Percentiles rank a stretch among this genome's conserved stretches.
phyloP scores from a whole-genome alignment of 2,797 vertebrate genomes.

The Toxotes lorentzi region DNA sequence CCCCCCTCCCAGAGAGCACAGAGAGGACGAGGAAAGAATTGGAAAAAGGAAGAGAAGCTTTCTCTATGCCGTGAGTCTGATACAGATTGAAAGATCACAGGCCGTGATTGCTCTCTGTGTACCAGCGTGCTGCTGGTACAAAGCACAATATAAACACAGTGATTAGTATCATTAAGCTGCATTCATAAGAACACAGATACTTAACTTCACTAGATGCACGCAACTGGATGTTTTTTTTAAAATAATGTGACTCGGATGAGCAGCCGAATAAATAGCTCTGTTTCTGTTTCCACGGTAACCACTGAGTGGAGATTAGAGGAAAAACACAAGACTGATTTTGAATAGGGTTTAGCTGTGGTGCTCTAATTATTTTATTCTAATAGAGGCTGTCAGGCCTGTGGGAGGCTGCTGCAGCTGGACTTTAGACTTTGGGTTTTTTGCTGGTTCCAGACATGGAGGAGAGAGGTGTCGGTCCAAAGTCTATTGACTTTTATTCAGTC shows the following conservation, averaged over 20 bases:
- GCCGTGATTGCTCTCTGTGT: too few species aligned
- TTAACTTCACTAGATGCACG: slow-evolving; percentile 5
- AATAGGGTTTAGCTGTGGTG: not conserved
- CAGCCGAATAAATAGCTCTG: slow-evolving; percentile 29
- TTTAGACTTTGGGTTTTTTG: not conserved
- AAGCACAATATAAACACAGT: slow-evolving; percentile 7
- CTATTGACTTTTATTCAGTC: too few species aligned
- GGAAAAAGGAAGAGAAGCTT: too few species aligned
- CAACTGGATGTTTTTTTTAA: not conserved
- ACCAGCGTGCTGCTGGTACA: slow-evolving; percentile 1
- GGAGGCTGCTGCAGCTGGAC: not conserved
- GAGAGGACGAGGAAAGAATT: not conserved
- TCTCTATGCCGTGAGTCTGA: too few species aligned
- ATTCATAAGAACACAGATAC: slow-evolving; percentile 9
- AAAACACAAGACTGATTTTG: not conserved
- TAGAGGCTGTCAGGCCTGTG: slow-evolving; percentile 5
- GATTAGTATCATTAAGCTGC: slow-evolving; percentile 30
- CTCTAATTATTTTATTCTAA: slow-evolving; percentile 31
- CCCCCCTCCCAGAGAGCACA: not conserved
- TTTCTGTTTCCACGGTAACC: slow-evolving; percentile 51
- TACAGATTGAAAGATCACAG: too few species aligned
- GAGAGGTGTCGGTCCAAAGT: not conserved
- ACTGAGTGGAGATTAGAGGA: not conserved
- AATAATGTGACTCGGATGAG: slow-evolving; percentile 25
- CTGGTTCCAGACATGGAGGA: not conserved